phyloP scores from a whole-genome alignment of 2,888 invertebrate genomes.

The Zaprionus obscuricornis region DNA sequence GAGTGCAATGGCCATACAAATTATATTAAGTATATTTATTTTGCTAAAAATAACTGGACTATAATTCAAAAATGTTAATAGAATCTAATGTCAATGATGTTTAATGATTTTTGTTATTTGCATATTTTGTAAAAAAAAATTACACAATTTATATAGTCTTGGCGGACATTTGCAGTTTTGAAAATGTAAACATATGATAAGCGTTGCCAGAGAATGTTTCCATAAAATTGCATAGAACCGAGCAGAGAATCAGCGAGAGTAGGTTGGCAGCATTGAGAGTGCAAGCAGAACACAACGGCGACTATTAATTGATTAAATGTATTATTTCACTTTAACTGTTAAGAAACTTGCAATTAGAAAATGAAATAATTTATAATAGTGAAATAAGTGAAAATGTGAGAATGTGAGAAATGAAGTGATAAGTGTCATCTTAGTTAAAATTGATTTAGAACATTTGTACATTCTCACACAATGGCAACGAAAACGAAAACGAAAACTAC shows the following conservation, averaged over 20 bases:
- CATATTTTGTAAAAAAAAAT: too few relatives aligned
- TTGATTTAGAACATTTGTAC: conserved; percentile 5
- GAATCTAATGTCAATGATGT: neutral
- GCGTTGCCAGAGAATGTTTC: conserved; percentile 31
- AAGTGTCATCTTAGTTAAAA: conserved; percentile 17
- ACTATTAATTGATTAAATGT: conserved; percentile 59
- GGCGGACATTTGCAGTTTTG: too few relatives aligned
- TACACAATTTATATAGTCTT: conserved; percentile 1
- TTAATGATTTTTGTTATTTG: too few relatives aligned
- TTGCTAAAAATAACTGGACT: too few relatives aligned
- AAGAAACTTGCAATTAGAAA: conserved; percentile 19
- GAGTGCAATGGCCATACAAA: too few relatives aligned
- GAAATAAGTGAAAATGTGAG: conserved; percentile 5
- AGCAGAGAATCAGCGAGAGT: conserved; percentile 4
- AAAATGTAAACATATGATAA: too few relatives aligned
- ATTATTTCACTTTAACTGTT: conserved; percentile 26
- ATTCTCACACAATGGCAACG: conserved; percentile 28
- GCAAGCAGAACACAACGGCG: conserved; percentile 46
- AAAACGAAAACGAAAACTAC: conserved; percentile 54
- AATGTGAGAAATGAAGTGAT: conserved; percentile 7
- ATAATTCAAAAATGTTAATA: conserved; percentile 36
- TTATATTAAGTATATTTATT: too few relatives aligned
- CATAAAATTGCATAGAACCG: conserved; percentile 34
- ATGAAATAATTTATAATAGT: conserved; percentile 6
- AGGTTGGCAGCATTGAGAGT: conserved; percentile 40